Conservation (phyloP, 1,140 invertebrate genomes). For the Phymastichus coffea region DNA sequence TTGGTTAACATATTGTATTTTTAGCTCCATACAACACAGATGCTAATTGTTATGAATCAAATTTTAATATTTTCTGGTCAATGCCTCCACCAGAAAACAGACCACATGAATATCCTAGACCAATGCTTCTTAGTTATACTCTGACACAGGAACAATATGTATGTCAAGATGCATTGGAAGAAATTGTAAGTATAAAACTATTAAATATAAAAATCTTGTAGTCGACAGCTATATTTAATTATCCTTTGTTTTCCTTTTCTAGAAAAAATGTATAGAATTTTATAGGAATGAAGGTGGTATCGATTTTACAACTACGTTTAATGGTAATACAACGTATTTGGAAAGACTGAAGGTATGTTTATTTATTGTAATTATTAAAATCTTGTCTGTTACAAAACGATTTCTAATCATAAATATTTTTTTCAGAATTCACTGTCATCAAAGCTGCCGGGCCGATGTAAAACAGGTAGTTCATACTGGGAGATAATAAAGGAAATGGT, state of each 20-base stretch:
- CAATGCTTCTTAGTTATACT: slow-evolving; percentile 85
- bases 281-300: slow-evolving; percentile 79
- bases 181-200: slow-evolving; percentile 67
- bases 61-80: slow-evolving; percentile 89
- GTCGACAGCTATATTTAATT: too few relatives aligned
- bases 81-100: slow-evolving; percentile 89
- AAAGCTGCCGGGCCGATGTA: slow-evolving; percentile 48
- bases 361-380: not conserved
- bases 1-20: slow-evolving; percentile 37
- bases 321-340: slow-evolving; percentile 72
- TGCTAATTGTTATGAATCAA: slow-evolving; percentile 74
- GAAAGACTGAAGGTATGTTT: slow-evolving; percentile 71
- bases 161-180: slow-evolving; percentile 77
- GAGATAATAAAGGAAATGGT: slow-evolving; percentile 55
- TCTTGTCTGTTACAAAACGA: not conserved
- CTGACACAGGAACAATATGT: slow-evolving; percentile 80
- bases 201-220: not conserved
- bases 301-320: slow-evolving; percentile 75
- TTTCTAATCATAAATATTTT: slow-evolving; percentile 12
- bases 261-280: slow-evolving; percentile 81
- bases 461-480: slow-evolving; percentile 51
- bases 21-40: slow-evolving; percentile 84
- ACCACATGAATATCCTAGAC: slow-evolving; percentile 86
- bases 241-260: slow-evolving; percentile 36
- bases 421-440: slow-evolving; percentile 50